These are phyloP conservation scores for Himalopsyche tibetana DNA, from an alignment of 2,888 invertebrate species.

Conservation along the genomic window DNA sequence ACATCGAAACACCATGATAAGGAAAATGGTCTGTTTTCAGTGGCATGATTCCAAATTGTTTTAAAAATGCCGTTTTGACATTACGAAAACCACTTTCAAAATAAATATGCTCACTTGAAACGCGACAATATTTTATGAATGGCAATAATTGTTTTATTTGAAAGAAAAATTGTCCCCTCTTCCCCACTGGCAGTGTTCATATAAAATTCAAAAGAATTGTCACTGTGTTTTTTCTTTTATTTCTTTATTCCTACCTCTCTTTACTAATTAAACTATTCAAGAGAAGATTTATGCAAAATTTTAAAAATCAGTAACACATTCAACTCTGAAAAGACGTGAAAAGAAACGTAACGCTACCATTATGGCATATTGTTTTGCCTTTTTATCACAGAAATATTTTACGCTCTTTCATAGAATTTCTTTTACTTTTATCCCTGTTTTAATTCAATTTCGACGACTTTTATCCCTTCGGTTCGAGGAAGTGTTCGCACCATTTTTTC, in stretches of 20 bases:
- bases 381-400: conserved; percentile 35
- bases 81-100: neutral
- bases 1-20: conserved; percentile 50
- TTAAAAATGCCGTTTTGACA: neutral
- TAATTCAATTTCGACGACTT: conserved; percentile 47
- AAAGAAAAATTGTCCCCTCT: conserved; percentile 8
- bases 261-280: conserved; percentile 61
- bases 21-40: conserved; percentile 55
- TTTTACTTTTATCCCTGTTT: conserved; percentile 52
- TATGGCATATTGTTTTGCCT: conserved; percentile 60
- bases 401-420: conserved; percentile 27
- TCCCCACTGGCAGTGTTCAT: conserved; percentile 19
- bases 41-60: conserved; percentile 57
- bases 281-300: conserved; percentile 57
- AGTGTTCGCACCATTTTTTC: conserved; percentile 8
- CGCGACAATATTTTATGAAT: neutral
- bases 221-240: conserved; percentile 23
- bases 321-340: conserved; percentile 58
- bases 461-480: conserved; percentile 21
- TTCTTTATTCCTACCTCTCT: conserved; percentile 54
- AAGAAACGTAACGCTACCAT: conserved; percentile 55
- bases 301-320: conserved; percentile 62
- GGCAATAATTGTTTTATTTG: conserved; percentile 27
- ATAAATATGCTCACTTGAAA: neutral
- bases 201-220: conserved; percentile 49